Evolutionary conservation across 1,140 invertebrate genomes (phyloP).

Genomic region (Diuraphis noxia): DNA sequence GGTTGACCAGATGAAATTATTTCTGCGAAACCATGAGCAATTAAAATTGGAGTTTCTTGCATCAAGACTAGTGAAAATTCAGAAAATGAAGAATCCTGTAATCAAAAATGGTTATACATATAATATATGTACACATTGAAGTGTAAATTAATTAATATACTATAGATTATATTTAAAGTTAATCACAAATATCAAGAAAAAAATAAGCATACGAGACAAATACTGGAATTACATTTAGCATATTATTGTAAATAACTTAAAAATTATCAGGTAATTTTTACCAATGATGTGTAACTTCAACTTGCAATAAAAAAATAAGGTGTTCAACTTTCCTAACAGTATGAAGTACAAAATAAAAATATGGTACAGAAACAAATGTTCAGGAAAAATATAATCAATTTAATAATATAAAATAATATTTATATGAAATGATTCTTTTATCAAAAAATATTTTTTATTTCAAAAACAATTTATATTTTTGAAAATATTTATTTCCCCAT

Average conservation of each 20-base stretch:
- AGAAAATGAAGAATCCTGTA: constrained; percentile 45
- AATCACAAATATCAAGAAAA: background rate
- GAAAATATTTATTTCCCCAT: too few relatives aligned
- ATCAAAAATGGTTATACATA: background rate
- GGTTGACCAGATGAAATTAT: constrained; percentile 34
- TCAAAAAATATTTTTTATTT: too few relatives aligned
- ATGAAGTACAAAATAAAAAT: too few relatives aligned
- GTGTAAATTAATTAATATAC: background rate
- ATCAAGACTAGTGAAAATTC: constrained; percentile 35
- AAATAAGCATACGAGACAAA: background rate
- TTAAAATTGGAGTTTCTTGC: constrained; percentile 50
- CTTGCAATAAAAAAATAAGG: too few relatives aligned
- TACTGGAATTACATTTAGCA: background rate
- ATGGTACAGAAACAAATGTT: too few relatives aligned
- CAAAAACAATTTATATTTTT: too few relatives aligned
- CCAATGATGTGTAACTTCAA: too few relatives aligned
- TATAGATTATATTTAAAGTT: background rate
- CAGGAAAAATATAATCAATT: too few relatives aligned
- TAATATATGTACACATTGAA: background rate
- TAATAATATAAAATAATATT: too few relatives aligned
- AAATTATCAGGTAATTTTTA: background rate
- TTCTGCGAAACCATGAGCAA: constrained; percentile 38
- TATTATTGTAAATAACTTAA: background rate
- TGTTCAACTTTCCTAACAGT: too few relatives aligned
- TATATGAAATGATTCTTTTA: too few relatives aligned